Evolutionary conservation across 2,113 vertebrate genomes (phyloP).

Genomic region (Tichodroma muraria): DNA sequence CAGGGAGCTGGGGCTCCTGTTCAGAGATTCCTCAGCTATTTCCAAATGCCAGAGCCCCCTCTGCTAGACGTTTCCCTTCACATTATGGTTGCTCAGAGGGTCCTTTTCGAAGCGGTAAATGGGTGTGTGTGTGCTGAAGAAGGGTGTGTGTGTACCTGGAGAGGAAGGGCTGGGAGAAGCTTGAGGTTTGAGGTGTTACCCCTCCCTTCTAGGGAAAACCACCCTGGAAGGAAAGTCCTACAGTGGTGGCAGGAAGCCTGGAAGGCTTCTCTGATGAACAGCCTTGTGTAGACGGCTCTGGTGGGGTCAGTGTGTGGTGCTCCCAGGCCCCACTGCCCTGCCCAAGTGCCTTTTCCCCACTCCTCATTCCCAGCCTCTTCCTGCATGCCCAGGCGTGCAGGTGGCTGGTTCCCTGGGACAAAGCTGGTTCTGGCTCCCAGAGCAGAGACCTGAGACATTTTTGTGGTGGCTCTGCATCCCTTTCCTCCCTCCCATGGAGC

Average conservation of each 20-base stretch:
- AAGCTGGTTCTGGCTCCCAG: background rate
- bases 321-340: background rate
- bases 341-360: background rate
- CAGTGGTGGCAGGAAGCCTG: background rate
- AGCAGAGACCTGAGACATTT: background rate
- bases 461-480: background rate
- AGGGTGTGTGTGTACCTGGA: background rate
- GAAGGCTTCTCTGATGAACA: background rate
- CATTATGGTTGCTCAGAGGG: accelerated
- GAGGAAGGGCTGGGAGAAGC: background rate
- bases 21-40: background rate
- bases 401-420: background rate
- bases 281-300: background rate
- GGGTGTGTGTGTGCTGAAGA: accelerated
- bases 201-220: background rate
- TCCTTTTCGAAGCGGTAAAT: background rate
- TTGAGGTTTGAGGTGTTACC: background rate
- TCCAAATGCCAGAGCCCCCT: background rate
- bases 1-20: background rate
- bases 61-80: background rate
- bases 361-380: background rate
- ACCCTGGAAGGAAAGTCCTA: background rate
- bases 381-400: background rate
- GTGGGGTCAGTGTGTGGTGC: background rate
- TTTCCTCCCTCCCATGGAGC: background rate